phyloP scores from a whole-genome alignment of 2,888 invertebrate genomes.

The Sipunculus nudus region DNA sequence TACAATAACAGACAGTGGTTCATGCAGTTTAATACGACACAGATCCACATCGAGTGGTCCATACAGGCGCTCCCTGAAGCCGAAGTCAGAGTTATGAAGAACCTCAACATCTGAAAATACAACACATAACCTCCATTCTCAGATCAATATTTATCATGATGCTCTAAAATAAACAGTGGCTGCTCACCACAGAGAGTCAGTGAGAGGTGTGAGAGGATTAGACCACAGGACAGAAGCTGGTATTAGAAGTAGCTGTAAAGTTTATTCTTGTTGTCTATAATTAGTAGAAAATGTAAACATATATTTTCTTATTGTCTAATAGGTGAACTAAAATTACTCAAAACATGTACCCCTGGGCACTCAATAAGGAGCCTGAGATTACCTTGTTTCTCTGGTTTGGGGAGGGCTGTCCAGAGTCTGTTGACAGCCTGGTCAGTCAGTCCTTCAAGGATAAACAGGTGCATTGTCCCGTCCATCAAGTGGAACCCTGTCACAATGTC shows the following conservation, averaged over 20 bases:
- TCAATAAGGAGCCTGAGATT: too few relatives aligned
- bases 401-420: constrained; percentile 54
- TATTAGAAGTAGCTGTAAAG: too few relatives aligned
- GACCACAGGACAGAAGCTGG: too few relatives aligned
- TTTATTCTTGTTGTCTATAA: too few relatives aligned
- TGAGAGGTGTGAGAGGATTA: too few relatives aligned
- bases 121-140: too few relatives aligned
- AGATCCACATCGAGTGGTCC: constrained; percentile 63
- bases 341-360: too few relatives aligned
- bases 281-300: too few relatives aligned
- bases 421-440: constrained; percentile 53
- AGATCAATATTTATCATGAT: background rate
- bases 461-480: constrained; percentile 57
- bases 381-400: constrained; percentile 55
- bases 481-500: constrained; percentile 66
- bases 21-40: constrained; percentile 61
- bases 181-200: background rate
- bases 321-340: too few relatives aligned
- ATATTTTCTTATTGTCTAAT: too few relatives aligned
- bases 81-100: constrained; percentile 62
- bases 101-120: constrained; percentile 53
- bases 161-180: too few relatives aligned
- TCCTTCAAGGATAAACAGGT: constrained; percentile 64
- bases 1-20: constrained; percentile 58
- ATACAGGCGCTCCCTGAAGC: constrained; percentile 61